Evolutionary conservation across 2,888 invertebrate genomes (phyloP).

Genomic region (Pristionchus maxplancki): DNA sequence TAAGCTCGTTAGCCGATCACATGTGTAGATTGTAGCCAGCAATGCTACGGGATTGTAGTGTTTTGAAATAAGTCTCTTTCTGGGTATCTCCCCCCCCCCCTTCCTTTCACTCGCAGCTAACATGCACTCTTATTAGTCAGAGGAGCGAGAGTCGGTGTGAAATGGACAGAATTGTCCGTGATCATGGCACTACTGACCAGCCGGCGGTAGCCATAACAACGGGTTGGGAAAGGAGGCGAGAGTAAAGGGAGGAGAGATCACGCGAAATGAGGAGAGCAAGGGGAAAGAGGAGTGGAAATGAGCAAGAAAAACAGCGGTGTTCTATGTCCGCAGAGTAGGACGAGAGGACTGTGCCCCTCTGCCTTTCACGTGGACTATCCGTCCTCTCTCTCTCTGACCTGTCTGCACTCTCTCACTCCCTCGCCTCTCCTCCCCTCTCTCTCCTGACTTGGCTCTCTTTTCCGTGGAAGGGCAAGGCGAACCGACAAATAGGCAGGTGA

Average conservation of each 20-base stretch:
- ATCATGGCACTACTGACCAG: not conserved
- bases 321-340: conserved; percentile 23
- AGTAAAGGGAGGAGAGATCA: not conserved
- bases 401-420: conserved; percentile 24
- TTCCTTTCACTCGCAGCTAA: not conserved
- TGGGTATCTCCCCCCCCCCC: not conserved
- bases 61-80: not conserved
- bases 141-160: not conserved
- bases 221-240: not conserved
- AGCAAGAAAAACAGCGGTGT: not conserved
- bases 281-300: not conserved
- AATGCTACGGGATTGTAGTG: not conserved
- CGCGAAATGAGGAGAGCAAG: not conserved
- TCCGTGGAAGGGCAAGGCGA: conserved; percentile 40
- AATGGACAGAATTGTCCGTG: not conserved
- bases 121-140: not conserved
- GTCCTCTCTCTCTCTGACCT: not conserved
- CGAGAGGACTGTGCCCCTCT: not conserved
- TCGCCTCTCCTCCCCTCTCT: conserved; percentile 24
- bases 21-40: not conserved
- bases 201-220: conserved; percentile 14
- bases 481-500: conserved; percentile 42
- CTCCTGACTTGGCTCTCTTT: not conserved
- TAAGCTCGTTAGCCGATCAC: not conserved
- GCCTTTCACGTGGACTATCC: conserved; percentile 21